Conservation (phyloP, 2,113 vertebrate genomes). For the Caretta caretta region DNA sequence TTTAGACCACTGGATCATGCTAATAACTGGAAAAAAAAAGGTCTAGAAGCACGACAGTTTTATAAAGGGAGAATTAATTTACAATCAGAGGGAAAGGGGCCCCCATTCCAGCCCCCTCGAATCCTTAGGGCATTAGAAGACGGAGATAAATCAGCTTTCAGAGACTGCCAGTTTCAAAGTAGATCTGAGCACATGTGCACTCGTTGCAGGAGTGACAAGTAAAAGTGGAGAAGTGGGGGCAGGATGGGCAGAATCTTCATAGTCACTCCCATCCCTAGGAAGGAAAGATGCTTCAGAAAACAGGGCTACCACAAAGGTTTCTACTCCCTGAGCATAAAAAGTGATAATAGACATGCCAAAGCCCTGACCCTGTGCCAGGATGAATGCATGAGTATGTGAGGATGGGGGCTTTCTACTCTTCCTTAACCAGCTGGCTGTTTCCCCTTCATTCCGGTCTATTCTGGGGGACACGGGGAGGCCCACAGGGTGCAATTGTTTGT, state of each 20-base stretch:
- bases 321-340: not conserved
- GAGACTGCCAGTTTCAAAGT: not conserved
- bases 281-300: not conserved
- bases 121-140: not conserved
- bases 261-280: not conserved
- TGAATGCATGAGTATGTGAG: not conserved
- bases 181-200: not conserved
- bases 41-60: conserved; percentile 62
- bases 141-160: not conserved
- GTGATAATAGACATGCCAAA: not conserved
- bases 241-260: not conserved
- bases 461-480: not conserved
- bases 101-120: not conserved
- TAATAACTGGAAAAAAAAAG: conserved; percentile 71
- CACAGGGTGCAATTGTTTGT: not conserved
- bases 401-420: not conserved
- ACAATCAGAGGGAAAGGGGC: not conserved
- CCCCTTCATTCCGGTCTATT: not conserved
- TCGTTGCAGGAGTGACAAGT: not conserved
- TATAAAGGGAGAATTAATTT: conserved; percentile 32
- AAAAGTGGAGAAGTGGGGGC: not conserved
- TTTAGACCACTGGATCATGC: conserved; percentile 63
- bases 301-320: not conserved
- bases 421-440: not conserved
- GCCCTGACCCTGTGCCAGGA: not conserved